Evolutionary conservation across 2,797 vertebrate species (phyloP).

Genomic region (Allobates femoralis): DNA sequence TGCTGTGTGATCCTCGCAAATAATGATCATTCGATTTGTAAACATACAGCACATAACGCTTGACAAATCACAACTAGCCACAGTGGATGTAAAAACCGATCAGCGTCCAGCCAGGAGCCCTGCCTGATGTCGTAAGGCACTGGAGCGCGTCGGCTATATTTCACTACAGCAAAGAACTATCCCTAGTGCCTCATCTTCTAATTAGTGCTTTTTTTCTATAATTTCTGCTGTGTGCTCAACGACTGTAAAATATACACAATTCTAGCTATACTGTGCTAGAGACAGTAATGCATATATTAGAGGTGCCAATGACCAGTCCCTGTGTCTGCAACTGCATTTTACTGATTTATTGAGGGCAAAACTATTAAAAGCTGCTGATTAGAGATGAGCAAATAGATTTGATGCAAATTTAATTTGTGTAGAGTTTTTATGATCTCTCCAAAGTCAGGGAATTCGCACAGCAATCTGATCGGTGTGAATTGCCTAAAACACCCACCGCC

Average conservation of each 20-base stretch:
- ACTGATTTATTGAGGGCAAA: neutral
- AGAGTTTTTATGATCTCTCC: too few relatives aligned
- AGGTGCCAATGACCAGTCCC: neutral
- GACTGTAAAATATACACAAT: neutral
- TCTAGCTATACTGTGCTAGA: neutral
- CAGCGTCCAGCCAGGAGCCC: neutral
- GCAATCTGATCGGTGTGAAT: too few relatives aligned
- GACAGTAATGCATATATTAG: neutral
- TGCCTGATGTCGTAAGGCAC: neutral
- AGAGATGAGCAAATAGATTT: too few relatives aligned
- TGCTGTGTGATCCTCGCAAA: neutral
- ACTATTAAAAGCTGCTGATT: too few relatives aligned
- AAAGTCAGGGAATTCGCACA: too few relatives aligned
- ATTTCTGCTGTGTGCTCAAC: neutral
- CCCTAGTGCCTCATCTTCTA: constrained; percentile 17
- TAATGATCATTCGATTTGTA: constrained; percentile 7
- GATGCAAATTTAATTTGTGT: too few relatives aligned
- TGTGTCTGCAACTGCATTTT: neutral
- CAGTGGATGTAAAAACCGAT: constrained; percentile 20
- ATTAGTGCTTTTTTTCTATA: constrained; percentile 4
- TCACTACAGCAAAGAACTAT: neutral
- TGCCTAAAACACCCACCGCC: too few relatives aligned
- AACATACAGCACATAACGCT: constrained; percentile 13
- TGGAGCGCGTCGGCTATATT: neutral
- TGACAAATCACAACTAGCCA: neutral